Evolutionary conservation across 2,797 vertebrate genomes (phyloP), one percentile per base, ranked within the genome.

Genomic region (Microctenopoma steveboyesi): DNA sequence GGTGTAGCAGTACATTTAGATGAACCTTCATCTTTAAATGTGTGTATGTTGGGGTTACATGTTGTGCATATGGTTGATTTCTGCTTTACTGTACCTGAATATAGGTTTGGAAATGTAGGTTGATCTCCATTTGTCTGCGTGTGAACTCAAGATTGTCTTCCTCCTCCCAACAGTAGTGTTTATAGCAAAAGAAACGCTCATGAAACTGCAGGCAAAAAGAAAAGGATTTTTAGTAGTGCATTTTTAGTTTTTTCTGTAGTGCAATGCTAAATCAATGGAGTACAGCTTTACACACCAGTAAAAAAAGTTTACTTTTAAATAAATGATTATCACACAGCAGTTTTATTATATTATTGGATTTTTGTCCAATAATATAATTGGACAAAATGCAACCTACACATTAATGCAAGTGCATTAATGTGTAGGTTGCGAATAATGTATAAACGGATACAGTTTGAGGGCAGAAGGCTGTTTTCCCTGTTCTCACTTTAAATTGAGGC

Each of bases 131-230:
- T 72, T 91, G 93, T 56, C 82, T 82, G 55, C 90, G 92, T 2
- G 94, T 87, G 4, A 95, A 94, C 64, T 95, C 93, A 51, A 96
- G 80, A 40, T 87, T 94, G 74, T 74, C 87, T 74, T 95, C 94
- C 70, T 94, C 93, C 43, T 89, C 89, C 75, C 90, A 92, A 76
- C 95, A 96, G 84, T 96, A 96, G 15, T 81, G 77, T 33, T 90
- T 59, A 14, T 96, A 96, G 15, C 86, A 79, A 8, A 83, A 76
- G 85, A 96, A 96, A n/a, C 92, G 90, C 40, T 94, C 78, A 5
- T 82, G 73, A 84, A 96, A 95, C 96, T 95, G 69, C 15, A 40
- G 11, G 22, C 22, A 47, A 57, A 70, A 69, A 64, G 7, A 25
- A 69, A 53, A 37, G 2, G 2, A 13, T 14, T 12, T 42, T 42